These are phyloP conservation scores for Oscheius sp. DNA, from an alignment of 2,888 invertebrate species.

Conservation along the genomic window DNA sequence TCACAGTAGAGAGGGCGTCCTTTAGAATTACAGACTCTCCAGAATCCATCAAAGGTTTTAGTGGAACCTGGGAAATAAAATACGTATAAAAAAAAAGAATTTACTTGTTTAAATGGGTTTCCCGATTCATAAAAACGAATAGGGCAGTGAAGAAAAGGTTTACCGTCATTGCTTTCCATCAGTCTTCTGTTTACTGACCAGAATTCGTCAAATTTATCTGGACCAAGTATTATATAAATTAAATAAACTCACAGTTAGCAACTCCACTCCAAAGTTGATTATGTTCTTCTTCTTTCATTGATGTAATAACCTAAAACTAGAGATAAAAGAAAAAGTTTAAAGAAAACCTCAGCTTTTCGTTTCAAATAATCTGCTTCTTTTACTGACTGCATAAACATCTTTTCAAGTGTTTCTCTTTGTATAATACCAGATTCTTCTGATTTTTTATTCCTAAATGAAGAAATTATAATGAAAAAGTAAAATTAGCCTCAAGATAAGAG, in stretches of 20 bases:
- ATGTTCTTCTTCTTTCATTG: slow-evolving; percentile 85
- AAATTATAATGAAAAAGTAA: neutral
- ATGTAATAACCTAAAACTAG: slow-evolving; percentile 68
- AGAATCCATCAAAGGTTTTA: slow-evolving; percentile 5
- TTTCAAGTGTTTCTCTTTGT: slow-evolving; percentile 84
- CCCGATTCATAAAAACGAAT: slow-evolving; percentile 77
- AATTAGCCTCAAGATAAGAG: slow-evolving; percentile 82
- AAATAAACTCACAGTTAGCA: slow-evolving; percentile 80
- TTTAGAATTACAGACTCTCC: slow-evolving; percentile 7
- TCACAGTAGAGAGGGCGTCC: neutral
- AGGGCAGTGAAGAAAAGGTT: slow-evolving; percentile 88
- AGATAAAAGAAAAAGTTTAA: neutral
- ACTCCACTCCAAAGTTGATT: slow-evolving; percentile 93
- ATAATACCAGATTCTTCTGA: neutral
- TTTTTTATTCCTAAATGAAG: slow-evolving; percentile 9
- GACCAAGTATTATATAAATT: slow-evolving; percentile 65
- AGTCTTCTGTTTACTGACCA: slow-evolving; percentile 95
- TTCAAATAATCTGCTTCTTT: slow-evolving; percentile 99
- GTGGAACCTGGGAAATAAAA: neutral
- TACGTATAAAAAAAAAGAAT: neutral
- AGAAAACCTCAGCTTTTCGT: slow-evolving; percentile 79
- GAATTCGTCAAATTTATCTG: slow-evolving; percentile 97
- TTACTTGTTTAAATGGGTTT: slow-evolving; percentile 45
- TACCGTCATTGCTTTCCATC: slow-evolving; percentile 83
- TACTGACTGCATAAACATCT: slow-evolving; percentile 89